Evolutionary conservation across 1,140 invertebrate species (phyloP), one percentile per base, ranked within the genome.

Genomic region (Saccostrea glomerata): DNA sequence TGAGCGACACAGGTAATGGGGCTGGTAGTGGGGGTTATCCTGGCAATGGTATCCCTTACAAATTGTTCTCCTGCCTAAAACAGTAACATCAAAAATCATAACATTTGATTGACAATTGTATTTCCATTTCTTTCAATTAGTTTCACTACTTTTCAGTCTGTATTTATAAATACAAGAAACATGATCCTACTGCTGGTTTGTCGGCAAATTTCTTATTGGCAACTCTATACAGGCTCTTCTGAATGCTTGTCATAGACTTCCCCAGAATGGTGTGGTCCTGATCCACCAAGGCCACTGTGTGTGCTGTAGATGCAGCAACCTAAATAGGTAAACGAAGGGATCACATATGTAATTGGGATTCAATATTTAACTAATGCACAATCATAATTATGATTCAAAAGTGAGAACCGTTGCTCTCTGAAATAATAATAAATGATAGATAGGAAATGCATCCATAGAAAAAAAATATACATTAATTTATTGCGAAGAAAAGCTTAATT

Each of bases 191-290:
- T 92, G 95, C 90, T 86, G 92, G 90, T 90, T 96, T 94, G 87
- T 96, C 96, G 92, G 97, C 97, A 95, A 96, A 97, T 60, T 97
- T 94, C 94, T 98, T 98, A 94, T 98, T 98, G 1, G 97, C 97
- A 0, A 98, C 96, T 91, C 97, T 95, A 70, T 96, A 94, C 11
- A 98, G 94, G 94, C 96, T 98, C 84, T 95, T 96, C 85, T 96
- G 92, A 85, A 98, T 98, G 47, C 95, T 96, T 13, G 95, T 95
- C 77, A 91, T 96, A 1, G 97, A 96, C 93, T 98, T 97, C 70
- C 97, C 95, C 5, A 98, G 93, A 58, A 97, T 94, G 77, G 97
- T 96, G 40, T 96, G 94, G 85, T 96, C 96, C 9, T 97, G 92
- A 93, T 98, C 98, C 13, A 98, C 96, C 7, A 98, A 92, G 11